phyloP scores from a whole-genome alignment of 2,797 vertebrate species.

The Macrochelys suwanniensis region DNA sequence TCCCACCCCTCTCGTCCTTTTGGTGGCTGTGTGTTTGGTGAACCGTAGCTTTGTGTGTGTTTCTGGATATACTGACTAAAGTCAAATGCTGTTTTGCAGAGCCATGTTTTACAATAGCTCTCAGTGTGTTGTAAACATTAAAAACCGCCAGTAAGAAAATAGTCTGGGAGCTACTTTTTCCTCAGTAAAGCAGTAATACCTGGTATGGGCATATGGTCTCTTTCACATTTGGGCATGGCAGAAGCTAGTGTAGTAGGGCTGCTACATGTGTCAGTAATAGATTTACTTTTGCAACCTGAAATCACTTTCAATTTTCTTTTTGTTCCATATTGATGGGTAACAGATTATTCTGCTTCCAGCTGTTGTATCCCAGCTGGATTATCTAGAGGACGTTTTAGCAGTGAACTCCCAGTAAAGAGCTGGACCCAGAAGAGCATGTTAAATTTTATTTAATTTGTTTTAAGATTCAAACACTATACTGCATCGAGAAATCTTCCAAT shows the following conservation, averaged over 20 bases:
- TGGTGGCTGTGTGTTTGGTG: background rate
- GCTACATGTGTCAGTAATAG: background rate
- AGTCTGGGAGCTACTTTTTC: background rate
- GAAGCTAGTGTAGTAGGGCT: background rate
- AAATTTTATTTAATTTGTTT: background rate
- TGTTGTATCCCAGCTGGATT: background rate
- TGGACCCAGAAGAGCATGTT: background rate
- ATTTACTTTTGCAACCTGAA: background rate
- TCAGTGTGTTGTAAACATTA: background rate
- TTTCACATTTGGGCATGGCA: background rate
- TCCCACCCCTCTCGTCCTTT: background rate
- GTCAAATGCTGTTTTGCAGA: background rate
- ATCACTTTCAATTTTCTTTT: background rate
- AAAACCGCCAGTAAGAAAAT: background rate
- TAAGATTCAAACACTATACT: background rate
- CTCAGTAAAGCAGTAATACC: background rate
- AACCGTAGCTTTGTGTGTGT: background rate
- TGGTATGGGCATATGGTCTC: background rate
- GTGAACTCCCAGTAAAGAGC: background rate
- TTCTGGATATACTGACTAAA: background rate
- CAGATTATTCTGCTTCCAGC: background rate
- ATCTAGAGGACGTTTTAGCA: background rate
- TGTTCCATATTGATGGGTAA: background rate
- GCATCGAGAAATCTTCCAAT: background rate
- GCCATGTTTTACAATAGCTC: background rate